Evolutionary conservation across 2,113 vertebrate genomes (phyloP).

Genomic region (Eulemur rufifrons): DNA sequence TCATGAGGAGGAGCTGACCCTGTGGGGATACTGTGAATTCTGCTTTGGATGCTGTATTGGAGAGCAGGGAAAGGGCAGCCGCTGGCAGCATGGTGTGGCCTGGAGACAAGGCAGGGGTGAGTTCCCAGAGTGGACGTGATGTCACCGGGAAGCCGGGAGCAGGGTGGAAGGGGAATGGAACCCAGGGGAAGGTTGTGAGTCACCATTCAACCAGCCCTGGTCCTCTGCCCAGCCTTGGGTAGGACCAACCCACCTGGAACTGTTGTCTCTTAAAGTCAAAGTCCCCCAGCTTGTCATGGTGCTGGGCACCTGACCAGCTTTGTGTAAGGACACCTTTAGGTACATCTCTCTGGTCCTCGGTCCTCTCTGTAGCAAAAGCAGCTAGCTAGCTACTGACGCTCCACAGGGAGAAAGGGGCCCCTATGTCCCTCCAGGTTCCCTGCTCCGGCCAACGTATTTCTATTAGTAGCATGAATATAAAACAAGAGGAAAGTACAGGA

Average conservation of each 20-base stretch:
- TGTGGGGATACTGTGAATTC: neutral
- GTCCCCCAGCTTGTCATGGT: too few relatives aligned
- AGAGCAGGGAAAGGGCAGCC: neutral
- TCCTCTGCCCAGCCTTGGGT: neutral
- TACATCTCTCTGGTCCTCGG: neutral
- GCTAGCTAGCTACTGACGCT: neutral
- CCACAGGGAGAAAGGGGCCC: neutral
- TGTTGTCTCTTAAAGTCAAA: neutral
- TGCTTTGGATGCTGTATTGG: neutral
- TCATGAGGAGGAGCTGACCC: neutral
- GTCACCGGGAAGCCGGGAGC: neutral
- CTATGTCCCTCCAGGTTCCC: neutral
- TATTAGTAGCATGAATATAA: neutral
- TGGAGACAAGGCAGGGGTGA: too few relatives aligned
- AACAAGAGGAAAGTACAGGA: neutral
- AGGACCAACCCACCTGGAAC: too few relatives aligned
- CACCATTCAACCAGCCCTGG: neutral
- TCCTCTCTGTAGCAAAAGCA: neutral
- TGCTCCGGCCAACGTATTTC: neutral
- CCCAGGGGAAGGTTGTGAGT: neutral
- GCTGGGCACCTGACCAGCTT: neutral
- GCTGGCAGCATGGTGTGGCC: accelerated
- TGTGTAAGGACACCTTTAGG: neutral
- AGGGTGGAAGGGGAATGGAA: neutral
- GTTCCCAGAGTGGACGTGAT: neutral